Evolutionary conservation across 2,888 invertebrate genomes (phyloP), one percentile per base, ranked within the genome.

Genomic region (Drosophila kokeensis): DNA sequence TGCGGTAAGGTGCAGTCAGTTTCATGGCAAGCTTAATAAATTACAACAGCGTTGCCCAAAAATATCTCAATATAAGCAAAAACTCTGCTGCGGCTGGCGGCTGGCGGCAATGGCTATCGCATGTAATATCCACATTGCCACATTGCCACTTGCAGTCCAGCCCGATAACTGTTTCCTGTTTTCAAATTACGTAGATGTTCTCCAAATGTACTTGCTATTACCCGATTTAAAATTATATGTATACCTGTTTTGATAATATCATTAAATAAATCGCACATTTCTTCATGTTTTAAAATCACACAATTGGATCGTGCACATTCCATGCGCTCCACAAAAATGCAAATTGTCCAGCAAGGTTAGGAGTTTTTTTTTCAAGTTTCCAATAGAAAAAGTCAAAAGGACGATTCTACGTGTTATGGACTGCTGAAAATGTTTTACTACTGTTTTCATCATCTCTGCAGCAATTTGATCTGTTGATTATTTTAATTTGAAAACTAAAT

Each of bases 1-100:
- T 78, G 82, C 57, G 78, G 82, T 78, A 57, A 76, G 78, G 63
- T 59, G 80, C 71, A 73, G 82, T 75, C 80, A 83, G 76, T 75
- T 84, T 73, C 63, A 68, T 63, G 67, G 62, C 58, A 62, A 69
- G 66, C 67, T 60, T 73, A 68, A 66, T 76, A 71, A 79, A 86
- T 73, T 67, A 59, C 74, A 64, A 34, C 58, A 66, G 53, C 52
- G 60, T 40, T 54, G 45, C 24, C 42, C 40, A 40, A 62, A 68
- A 45, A 65, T 24, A 55, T 11, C 34, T 42, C 34, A 57, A 55
- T 29, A 52, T 48, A 53, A 24, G 24, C 21, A 29, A 42, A 4
- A 53, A 50, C 24, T 60, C 15, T 27, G 21, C 40, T 48, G 50
- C 15, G 29, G 49, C 42, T 42, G 13, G 50, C 15, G 29, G 49